Evolutionary conservation across 2,113 vertebrate species (phyloP).

Genomic region (Procavia capensis): DNA sequence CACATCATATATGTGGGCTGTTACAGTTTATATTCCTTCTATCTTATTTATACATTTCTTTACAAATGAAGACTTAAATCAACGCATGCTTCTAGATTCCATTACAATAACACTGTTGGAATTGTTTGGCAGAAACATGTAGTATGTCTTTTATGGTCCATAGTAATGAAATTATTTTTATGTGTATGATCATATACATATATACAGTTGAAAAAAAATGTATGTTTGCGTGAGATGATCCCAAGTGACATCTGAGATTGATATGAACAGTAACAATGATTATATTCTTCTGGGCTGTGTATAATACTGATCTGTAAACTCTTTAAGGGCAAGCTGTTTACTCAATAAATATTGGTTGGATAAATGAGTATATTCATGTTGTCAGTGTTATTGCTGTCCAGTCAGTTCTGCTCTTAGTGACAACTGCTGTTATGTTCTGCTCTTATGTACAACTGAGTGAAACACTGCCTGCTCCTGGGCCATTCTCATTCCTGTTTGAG

Average conservation of each 20-base stretch:
- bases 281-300: background rate
- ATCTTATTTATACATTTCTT: conserved; percentile 35
- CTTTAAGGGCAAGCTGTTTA: conserved; percentile 8
- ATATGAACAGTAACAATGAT: conserved; percentile 12
- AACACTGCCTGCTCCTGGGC: too few species aligned
- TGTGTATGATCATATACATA: background rate
- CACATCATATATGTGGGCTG: conserved; percentile 21
- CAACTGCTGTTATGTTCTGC: too few species aligned
- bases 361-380: background rate
- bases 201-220: conserved; percentile 21
- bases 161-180: conserved; percentile 21
- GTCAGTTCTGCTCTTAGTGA: too few species aligned
- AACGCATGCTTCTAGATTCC: background rate
- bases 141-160: conserved; percentile 19
- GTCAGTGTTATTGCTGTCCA: too few species aligned
- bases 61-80: background rate
- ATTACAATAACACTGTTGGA: background rate
- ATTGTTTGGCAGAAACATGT: background rate
- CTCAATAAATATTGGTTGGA: conserved; percentile 43
- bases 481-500: too few species aligned
- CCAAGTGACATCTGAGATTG: background rate
- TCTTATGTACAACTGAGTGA: too few species aligned
- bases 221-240: conserved; percentile 38
- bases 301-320: conserved; percentile 4
- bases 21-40: conserved; percentile 41